Conservation (phyloP, 2,888 invertebrate genomes). For the Agrochola lychnidis region DNA sequence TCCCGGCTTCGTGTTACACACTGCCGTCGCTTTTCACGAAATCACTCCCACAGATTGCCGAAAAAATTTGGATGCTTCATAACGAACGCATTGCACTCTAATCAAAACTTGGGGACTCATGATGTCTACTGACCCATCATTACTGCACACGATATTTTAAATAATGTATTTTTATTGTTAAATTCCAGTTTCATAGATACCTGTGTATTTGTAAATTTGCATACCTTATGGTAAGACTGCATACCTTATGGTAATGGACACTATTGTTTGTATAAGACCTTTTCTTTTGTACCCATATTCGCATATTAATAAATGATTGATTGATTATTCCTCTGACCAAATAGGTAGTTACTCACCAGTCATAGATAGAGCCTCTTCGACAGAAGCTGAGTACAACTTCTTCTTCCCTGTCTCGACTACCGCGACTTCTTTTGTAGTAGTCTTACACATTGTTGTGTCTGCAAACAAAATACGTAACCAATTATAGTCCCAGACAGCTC, state of each 20-base stretch:
- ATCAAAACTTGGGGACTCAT: not conserved
- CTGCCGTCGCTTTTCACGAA: no score
- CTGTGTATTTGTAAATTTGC: no score
- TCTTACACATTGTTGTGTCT: conserved; percentile 71
- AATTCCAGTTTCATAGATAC: no score
- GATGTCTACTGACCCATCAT: not conserved
- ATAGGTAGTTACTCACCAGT: conserved; percentile 74
- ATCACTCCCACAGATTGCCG: no score
- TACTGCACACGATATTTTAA: no score
- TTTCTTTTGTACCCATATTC: no score
- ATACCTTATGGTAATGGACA: no score
- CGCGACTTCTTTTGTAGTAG: conserved; percentile 68
- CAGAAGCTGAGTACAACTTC: conserved; percentile 72
- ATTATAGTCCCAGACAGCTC: conserved; percentile 4
- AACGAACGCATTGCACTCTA: not conserved
- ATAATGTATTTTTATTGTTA: no score
- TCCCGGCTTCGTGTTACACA: no score
- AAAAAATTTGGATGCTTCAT: not conserved
- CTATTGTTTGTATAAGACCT: no score
- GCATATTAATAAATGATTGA: no score
- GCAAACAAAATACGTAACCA: conserved; percentile 32
- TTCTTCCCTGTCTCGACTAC: conserved; percentile 73
- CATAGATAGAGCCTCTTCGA: conserved; percentile 83
- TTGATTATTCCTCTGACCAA: not conserved
- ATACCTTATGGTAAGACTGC: no score